Evolutionary conservation across 2,113 vertebrate genomes (phyloP), one percentile per base, ranked within the genome.

Genomic region (Oncorhynchus kisutch): DNA sequence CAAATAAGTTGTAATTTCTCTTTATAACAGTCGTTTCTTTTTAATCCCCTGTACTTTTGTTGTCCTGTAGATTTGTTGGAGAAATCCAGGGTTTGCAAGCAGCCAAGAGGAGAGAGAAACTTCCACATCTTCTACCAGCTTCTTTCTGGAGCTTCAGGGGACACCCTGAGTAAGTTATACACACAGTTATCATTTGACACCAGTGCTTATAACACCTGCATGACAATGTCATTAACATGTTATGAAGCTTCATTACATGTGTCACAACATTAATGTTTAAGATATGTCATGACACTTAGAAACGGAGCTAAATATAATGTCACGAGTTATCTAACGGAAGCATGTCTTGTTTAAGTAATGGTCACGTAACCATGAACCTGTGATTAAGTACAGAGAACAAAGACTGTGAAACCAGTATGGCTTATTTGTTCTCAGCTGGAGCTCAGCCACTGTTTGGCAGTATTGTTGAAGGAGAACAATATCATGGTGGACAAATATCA

Each of bases 101-200:
- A 99, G 88, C 96, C 97, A 4, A 91, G 96, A 86, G 96, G 96
- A n/a, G 98, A 99, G 93, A 95, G 97, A 88, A 99, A 99, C 88
- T 99, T 99, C 88, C 98, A 99, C 75, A 77, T 99, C 88, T 99
- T 99, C 89, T 99, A 99, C 87, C 98, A 99, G 90, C 95, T 99
- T 74, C 80, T 99, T 80, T 98, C 97, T 20, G 98, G 98, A 70
- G 96, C 95, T 65, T 96, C 98, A 0, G 96, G 99, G 69, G 96
- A 97, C 76, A 93, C 96, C 16, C 96, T 99, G 72, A 92, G 98
- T 99, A 92, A 95, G 97, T 92, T 24, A 25, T 25, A 45, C 16
- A 8, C 31, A 34, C 31, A 68, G 12, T 18, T 45, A 11, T 11
- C 16, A 54, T 54, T 18, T 54, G 16, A 54, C 51, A 14, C 51